Evolutionary conservation across 2,113 vertebrate genomes (phyloP).

Genomic region (Etia nguti): DNA sequence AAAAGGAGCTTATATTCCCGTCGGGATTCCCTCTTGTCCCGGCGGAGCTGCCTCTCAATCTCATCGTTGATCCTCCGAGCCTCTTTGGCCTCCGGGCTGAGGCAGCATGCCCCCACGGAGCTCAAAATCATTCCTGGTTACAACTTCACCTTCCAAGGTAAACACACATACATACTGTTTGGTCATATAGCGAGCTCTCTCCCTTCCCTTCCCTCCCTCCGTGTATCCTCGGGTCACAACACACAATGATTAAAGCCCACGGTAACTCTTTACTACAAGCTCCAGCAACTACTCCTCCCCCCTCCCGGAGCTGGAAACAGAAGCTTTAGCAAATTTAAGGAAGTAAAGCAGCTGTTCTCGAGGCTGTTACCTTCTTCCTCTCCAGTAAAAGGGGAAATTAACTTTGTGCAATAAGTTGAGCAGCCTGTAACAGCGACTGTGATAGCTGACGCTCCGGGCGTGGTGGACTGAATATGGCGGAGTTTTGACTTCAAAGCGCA

Average conservation of each 20-base stretch:
- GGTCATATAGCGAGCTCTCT: neutral
- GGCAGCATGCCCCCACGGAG: constrained; percentile 88
- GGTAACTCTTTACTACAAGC: neutral
- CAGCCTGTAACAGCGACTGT: neutral
- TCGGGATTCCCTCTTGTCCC: constrained; percentile 83
- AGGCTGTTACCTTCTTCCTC: constrained; percentile 1
- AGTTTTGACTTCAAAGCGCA: constrained; percentile 50
- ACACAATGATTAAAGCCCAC: neutral
- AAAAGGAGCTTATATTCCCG: constrained; percentile 88
- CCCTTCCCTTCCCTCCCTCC: neutral
- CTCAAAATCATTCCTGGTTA: constrained; percentile 77
- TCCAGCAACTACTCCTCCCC: neutral
- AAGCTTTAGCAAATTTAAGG: neutral
- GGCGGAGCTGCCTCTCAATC: constrained; percentile 88
- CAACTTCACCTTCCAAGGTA: constrained; percentile 5
- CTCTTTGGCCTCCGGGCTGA: constrained; percentile 92
- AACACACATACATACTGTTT: neutral
- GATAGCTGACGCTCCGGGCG: constrained; percentile 49
- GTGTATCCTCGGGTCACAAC: neutral
- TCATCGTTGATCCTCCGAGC: constrained; percentile 92
- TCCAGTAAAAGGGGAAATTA: neutral
- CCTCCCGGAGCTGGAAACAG: neutral
- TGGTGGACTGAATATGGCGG: constrained; percentile 67
- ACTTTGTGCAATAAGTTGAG: constrained; percentile 37
- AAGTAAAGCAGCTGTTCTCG: neutral